Conservation (phyloP, 2,113 vertebrate species). For the Crotalus viridis region DNA sequence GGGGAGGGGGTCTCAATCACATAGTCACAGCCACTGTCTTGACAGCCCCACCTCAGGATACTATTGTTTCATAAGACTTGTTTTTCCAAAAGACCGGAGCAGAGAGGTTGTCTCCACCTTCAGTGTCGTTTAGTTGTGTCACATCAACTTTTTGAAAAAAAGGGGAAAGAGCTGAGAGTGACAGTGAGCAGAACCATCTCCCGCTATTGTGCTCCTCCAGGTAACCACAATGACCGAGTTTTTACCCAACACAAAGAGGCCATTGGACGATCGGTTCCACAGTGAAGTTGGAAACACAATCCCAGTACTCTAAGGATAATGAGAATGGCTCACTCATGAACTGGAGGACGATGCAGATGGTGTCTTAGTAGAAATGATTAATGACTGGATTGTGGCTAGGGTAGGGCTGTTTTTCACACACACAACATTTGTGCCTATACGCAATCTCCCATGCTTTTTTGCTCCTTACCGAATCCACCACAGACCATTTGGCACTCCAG, state of each 20-base stretch:
- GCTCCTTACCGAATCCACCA: neutral
- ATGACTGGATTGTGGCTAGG: neutral
- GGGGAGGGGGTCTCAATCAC: neutral
- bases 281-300: neutral
- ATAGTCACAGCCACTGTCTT: neutral
- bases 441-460: neutral
- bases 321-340: neutral
- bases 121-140: neutral
- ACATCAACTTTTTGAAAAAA: neutral
- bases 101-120: neutral
- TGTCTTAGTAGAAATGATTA: neutral
- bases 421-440: neutral
- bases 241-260: neutral
- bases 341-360: neutral
- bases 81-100: no score
- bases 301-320: neutral
- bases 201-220: neutral
- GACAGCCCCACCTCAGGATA: no score
- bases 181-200: neutral
- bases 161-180: neutral
- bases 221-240: neutral
- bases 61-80: no score
- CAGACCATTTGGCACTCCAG: neutral
- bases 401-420: neutral
- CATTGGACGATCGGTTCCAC: neutral